phyloP scores from a whole-genome alignment of 1,140 invertebrate genomes.

The Hermatobates lingyangjiaoensis region DNA sequence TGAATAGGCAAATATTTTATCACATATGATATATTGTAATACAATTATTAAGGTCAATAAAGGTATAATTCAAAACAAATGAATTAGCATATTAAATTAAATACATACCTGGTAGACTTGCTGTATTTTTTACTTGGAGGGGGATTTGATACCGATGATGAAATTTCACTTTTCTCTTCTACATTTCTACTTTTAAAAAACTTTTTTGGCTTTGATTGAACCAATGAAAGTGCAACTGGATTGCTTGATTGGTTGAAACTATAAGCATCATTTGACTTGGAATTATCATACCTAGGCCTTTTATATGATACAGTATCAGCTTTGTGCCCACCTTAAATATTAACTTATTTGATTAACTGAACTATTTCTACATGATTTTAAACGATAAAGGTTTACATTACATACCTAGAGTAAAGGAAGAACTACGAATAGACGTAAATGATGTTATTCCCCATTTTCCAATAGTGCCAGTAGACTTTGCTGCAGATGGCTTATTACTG shows the following conservation, averaged over 20 bases:
- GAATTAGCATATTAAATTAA: background rate
- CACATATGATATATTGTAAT: background rate
- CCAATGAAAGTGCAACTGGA: constrained; percentile 18
- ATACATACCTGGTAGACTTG: constrained; percentile 15
- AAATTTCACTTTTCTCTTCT: constrained; percentile 21
- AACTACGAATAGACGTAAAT: constrained; percentile 69
- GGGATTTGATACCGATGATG: constrained; percentile 7
- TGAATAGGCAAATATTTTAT: background rate
- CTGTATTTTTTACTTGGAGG: constrained; percentile 4
- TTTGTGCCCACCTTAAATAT: constrained; percentile 3
- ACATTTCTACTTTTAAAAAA: constrained; percentile 74
- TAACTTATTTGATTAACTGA: background rate
- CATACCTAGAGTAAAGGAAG: constrained; percentile 18
- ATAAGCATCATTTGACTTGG: constrained; percentile 1
- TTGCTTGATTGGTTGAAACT: constrained; percentile 7
- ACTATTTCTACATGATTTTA: background rate
- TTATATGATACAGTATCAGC: background rate
- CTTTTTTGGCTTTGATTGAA: constrained; percentile 58
- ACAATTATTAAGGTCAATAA: background rate
- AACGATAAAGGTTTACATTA: constrained; percentile 2
- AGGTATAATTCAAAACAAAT: background rate
- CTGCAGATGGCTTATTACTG: constrained; percentile 67
- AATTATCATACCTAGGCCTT: background rate
- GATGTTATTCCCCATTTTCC: constrained; percentile 87
- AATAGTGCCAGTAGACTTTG: constrained; percentile 70